These are phyloP conservation scores for Scolopax rusticola DNA, from an alignment of 2,797 vertebrate genomes.

Conservation along the genomic window DNA sequence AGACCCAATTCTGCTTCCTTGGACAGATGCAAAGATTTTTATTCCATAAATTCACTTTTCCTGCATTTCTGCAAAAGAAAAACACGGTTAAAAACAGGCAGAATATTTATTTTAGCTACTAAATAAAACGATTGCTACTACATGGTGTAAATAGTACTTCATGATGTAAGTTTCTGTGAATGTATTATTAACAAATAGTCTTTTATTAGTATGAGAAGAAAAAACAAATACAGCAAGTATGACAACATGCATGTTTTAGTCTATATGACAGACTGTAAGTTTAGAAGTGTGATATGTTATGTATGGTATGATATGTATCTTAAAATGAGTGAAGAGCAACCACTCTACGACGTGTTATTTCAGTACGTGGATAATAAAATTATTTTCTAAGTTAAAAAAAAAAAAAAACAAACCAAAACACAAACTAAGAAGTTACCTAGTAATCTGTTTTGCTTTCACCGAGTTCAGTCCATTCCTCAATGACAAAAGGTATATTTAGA, in stretches of 20 bases:
- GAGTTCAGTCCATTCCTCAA: not conserved
- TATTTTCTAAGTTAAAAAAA: not conserved
- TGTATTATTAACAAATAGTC: not conserved
- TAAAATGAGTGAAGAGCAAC: not conserved
- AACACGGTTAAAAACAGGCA: constrained; percentile 22
- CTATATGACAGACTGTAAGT: not conserved
- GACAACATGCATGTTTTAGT: not conserved
- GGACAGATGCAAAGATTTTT: constrained; percentile 42
- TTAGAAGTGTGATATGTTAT: not conserved
- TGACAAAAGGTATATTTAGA: not conserved
- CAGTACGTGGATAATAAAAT: not conserved
- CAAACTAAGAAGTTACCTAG: not conserved
- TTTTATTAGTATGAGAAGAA: not conserved
- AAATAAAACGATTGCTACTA: not conserved
- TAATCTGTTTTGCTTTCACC: not conserved
- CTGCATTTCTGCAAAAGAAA: constrained; percentile 69
- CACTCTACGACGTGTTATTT: not conserved
- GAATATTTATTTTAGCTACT: not conserved
- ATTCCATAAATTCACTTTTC: constrained; percentile 39
- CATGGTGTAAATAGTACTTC: not conserved
- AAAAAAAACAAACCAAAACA: not conserved
- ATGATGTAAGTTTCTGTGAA: not conserved
- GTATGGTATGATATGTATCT: not conserved
- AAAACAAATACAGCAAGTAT: not conserved
- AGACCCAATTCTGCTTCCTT: constrained; percentile 18